Evolutionary conservation across 2,888 invertebrate species (phyloP), one percentile per base, ranked within the genome.

Genomic region (Peribatodes rhomboidaria): DNA sequence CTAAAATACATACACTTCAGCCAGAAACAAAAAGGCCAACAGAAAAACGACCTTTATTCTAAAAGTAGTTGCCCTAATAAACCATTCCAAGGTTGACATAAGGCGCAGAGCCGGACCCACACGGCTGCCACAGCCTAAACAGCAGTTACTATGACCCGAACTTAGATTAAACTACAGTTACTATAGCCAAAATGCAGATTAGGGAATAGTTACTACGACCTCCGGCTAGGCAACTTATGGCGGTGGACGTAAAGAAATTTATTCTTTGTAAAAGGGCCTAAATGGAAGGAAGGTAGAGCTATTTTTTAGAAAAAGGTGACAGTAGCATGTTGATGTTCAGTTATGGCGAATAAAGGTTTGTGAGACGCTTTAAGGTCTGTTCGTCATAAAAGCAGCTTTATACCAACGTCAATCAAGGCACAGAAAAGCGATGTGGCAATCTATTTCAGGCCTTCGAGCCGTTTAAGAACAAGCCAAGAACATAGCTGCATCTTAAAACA

Each of bases 11-110:
- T 27, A 20, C 7, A 50, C 50, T 20, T 16, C 18, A 35, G 20
- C 50, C 49, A 27, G 33, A 57, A 31, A 33, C 61, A 50, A 50
- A 50, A 50, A 50, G 50, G 50, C n/a, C 13, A 31, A 31, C 18
- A 37, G n/a, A 50, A 50, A 39, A 11, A 61, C 52, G 20, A 35
- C 42, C 27, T 22, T 41, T 56, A 46, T 57, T 63, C 56, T 18
- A 16, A 44, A 50, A 61, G 53, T 54, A 58, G 65, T 47, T 53
- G 61, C 55, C 53, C 47, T 56, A 49, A 65, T 65, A 65, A 65
- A 65, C 61, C 65, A 65, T 54, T 42, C 39, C 16, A 44, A 49
- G 57, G 54, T 65, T 57, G 47, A 53, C 56, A 52, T 53, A 65
- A 39, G 47, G 49, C 47, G 10, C 55, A 55, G 59, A 59, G 58